A percentile compares a stretch with the other conserved stretches of the same genome.
Conservation (phyloP, 1,140 invertebrate species). For the Rhopalosiphum padi region DNA sequence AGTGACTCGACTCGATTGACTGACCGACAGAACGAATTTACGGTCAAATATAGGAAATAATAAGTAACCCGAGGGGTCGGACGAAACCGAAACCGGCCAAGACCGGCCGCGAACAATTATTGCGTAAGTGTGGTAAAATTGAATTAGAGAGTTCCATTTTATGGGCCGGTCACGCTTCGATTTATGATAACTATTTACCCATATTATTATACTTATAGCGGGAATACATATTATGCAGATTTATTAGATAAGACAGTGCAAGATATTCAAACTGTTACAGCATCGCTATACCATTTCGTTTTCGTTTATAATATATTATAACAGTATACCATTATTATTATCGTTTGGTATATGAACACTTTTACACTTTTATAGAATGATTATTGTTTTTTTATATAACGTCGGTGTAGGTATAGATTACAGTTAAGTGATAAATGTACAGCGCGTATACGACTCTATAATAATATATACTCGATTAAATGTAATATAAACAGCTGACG, state of each 20-base stretch:
- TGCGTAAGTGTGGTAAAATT: conserved; percentile 24
- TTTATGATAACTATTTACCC: conserved; percentile 18
- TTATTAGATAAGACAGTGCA: conserved; percentile 3
- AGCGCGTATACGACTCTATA: too few species aligned
- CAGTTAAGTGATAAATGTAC: neutral
- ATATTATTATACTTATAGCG: neutral
- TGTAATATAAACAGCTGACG: neutral
- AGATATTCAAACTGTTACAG: neutral
- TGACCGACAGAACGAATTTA: neutral
- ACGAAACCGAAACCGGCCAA: neutral
- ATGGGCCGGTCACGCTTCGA: conserved; percentile 25
- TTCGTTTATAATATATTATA: neutral
- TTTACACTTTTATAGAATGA: neutral
- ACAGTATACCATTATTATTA: neutral
- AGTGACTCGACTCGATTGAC: neutral
- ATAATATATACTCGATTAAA: neutral
- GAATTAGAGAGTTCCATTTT: conserved; percentile 38
- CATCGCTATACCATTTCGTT: neutral
- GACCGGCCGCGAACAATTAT: neutral
- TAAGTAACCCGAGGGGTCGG: neutral
- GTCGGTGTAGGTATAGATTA: neutral
- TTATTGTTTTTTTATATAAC: neutral
- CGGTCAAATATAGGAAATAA: neutral
- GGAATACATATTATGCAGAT: neutral
- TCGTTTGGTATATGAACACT: neutral